Evolutionary conservation across 1,140 invertebrate species (phyloP), one percentile per base, ranked within the genome.

Genomic region (Drosophila subpulchrella): DNA sequence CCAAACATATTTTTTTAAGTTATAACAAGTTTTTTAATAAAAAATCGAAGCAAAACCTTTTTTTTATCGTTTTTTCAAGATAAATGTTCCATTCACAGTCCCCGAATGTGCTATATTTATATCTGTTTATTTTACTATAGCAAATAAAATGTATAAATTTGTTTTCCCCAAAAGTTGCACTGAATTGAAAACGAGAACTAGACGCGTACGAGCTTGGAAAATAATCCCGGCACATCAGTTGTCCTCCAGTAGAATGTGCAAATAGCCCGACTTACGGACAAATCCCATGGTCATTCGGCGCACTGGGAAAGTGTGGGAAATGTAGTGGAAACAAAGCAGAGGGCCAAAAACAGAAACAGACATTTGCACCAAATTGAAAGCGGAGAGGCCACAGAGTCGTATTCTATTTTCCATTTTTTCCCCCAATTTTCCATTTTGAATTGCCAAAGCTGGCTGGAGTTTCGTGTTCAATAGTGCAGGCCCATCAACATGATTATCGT

Each of bases 291-390:
- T 68, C 65, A 66, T 68, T 38, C 30, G 27, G 60, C 10, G 60
- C 30, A 10, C 10, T 53, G 65, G 38, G 20, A 50, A 51, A 59
- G 62, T 47, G 63, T 34, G 63, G 63, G 63, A 68, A 68, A 68
- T 68, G 65, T 68, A 66, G 65, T 68, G 65, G 65, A 68, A 68
- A 68, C 38, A 42, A 42, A 36, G 32, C 65, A 53, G 17, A 36
- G 60, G 65, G n/a, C 38, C 50, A 32, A 53, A 44, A 30, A 17
- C 46, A 66, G 38, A 68, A 68, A 53, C 38, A 66, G 60, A 17
- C 65, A 68, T 68, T 68, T 66, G 20, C 65, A 68, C 65, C 60
- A 68, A 65, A 68, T 68, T 68, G 65, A 65, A 65, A 68, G 59
- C 59, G 13, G 30, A 65, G 44, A 65, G 65, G 38, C 59, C 65